A percentile compares a stretch with the other conserved stretches of the same genome.
These are phyloP conservation scores for Coluber constrictor DNA, from an alignment of 2,797 vertebrate species.

Conservation along the genomic window DNA sequence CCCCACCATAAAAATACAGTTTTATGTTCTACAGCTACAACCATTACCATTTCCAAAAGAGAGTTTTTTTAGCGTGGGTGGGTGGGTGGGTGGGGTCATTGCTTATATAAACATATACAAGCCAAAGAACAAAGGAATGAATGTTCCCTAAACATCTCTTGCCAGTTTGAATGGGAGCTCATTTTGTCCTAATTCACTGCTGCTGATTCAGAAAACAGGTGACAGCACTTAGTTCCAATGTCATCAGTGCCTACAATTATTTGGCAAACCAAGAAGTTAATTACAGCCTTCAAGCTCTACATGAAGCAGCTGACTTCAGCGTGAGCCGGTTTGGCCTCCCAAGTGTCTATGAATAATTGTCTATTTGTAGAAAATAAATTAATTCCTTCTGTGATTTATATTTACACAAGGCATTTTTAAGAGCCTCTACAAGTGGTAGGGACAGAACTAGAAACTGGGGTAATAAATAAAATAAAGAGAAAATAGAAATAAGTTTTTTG, in stretches of 20 bases:
- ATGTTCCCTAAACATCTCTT: conserved; percentile 34
- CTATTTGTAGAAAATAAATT: conserved; percentile 69
- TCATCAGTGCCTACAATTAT: conserved; percentile 64
- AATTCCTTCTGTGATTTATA: conserved; percentile 58
- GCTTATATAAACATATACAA: background rate
- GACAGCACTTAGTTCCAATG: conserved; percentile 64
- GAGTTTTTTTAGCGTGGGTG: background rate
- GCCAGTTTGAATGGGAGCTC: conserved; percentile 41
- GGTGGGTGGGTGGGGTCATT: background rate
- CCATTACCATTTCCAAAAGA: background rate
- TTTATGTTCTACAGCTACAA: background rate
- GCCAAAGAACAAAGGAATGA: background rate
- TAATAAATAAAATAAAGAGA: background rate
- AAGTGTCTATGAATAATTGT: conserved; percentile 63
- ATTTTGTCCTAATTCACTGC: conserved; percentile 58
- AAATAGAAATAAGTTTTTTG: background rate
- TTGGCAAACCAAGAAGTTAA: conserved; percentile 63
- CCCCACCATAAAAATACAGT: background rate
- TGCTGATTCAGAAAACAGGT: conserved; percentile 67
- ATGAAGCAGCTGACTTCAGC: conserved; percentile 60
- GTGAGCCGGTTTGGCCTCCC: conserved; percentile 47
- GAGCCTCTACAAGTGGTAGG: conserved; percentile 17
- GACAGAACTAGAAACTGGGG: background rate
- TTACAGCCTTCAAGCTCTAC: conserved; percentile 62
- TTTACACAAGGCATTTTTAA: conserved; percentile 31